Percentiles rank a stretch among this genome's conserved stretches.
These are phyloP conservation scores for Pteromalus puparum DNA, from an alignment of 1,140 invertebrate genomes.

Conservation along the genomic window DNA sequence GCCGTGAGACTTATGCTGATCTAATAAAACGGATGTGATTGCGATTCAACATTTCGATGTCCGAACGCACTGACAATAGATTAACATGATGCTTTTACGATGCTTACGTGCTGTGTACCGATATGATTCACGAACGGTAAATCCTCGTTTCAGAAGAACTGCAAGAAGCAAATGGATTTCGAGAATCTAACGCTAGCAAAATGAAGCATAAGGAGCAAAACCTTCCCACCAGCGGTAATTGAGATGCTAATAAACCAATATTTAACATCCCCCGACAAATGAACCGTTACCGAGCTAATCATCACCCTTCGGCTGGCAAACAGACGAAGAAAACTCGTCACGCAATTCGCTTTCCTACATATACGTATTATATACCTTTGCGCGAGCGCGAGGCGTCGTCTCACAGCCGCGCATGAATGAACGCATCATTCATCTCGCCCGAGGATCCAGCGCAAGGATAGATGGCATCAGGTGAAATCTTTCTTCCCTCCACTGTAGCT, in stretches of 20 bases:
- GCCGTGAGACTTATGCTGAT: no score
- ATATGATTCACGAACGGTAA: not conserved
- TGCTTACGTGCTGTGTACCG: not conserved
- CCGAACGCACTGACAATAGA: not conserved
- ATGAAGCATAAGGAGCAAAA: not conserved
- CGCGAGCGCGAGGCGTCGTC: not conserved
- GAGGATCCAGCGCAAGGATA: conserved; percentile 5
- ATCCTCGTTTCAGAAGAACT: not conserved
- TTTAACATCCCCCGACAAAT: not conserved
- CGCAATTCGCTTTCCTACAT: conserved; percentile 19
- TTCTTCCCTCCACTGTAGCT: not conserved
- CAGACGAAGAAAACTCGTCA: conserved; percentile 4
- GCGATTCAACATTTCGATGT: no score
- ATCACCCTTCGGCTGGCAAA: not conserved
- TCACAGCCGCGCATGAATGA: not conserved
- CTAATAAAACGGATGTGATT: no score
- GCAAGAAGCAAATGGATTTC: not conserved
- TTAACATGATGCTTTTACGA: no score
- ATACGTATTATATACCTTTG: not conserved
- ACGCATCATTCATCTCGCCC: conserved; percentile 14
- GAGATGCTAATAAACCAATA: not conserved
- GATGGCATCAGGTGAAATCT: conserved; percentile 3
- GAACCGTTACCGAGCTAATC: not conserved
- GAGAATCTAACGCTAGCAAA: not conserved
- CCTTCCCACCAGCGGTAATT: not conserved